phyloP scores from a whole-genome alignment of 2,888 invertebrate genomes.

The Agriopis aurantiaria region DNA sequence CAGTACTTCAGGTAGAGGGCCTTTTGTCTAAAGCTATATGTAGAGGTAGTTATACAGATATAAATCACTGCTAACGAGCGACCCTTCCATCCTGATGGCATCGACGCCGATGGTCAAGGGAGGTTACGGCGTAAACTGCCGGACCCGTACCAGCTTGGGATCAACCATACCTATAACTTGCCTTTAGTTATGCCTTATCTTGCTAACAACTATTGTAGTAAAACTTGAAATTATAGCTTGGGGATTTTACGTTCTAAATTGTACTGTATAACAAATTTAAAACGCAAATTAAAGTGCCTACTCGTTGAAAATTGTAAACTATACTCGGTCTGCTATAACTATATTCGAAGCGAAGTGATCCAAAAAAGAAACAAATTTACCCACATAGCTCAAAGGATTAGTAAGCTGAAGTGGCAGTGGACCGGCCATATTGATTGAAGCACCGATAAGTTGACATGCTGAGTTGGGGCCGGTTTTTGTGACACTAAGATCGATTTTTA shows the following conservation, averaged over 20 bases:
- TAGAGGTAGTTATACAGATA: slow-evolving; percentile 37
- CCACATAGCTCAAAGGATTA: too few species aligned
- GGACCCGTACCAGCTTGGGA: slow-evolving; percentile 29
- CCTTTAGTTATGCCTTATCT: slow-evolving; percentile 23
- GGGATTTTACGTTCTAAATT: slow-evolving; percentile 1
- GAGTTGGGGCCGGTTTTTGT: too few species aligned
- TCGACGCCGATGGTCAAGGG: slow-evolving; percentile 36
- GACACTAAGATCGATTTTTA: too few species aligned
- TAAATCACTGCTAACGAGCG: slow-evolving; percentile 46
- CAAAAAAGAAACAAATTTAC: background rate
- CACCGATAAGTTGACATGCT: too few species aligned
- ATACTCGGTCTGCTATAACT: too few species aligned
- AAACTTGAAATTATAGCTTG: slow-evolving; percentile 14
- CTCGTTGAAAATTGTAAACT: too few species aligned
- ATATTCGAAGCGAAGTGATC: too few species aligned
- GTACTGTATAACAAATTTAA: background rate
- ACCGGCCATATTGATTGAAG: too few species aligned
- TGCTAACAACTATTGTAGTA: slow-evolving; percentile 22
- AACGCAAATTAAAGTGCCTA: background rate
- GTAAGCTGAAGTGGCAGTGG: too few species aligned
- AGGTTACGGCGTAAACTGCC: slow-evolving; percentile 38
- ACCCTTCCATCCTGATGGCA: slow-evolving; percentile 42
- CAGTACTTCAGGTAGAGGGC: slow-evolving; percentile 23
- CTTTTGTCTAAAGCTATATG: slow-evolving; percentile 26
- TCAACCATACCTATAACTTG: slow-evolving; percentile 22